A percentile compares a stretch with the other conserved stretches of the same genome.
These are phyloP conservation scores for Rynchops niger DNA, from an alignment of 2,113 vertebrate species.

Conservation along the genomic window DNA sequence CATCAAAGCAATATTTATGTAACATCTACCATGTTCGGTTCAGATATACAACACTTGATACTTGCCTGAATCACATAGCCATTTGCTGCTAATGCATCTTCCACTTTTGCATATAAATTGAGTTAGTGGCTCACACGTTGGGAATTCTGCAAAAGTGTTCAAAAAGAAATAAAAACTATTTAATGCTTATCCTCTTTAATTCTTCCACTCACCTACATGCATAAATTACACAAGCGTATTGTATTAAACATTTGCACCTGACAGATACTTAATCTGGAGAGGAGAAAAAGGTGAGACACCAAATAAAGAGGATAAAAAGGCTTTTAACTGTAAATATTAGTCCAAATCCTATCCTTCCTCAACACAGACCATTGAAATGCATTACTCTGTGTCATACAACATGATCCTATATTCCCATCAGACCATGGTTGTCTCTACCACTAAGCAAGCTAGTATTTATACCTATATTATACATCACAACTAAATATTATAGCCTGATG, in stretches of 20 bases:
- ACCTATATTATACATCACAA: not conserved
- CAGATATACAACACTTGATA: not conserved
- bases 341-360: not conserved
- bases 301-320: not conserved
- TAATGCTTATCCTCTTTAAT: not conserved
- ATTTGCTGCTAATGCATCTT: slow-evolving; percentile 91
- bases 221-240: not conserved
- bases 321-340: not conserved
- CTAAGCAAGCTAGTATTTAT: not conserved
- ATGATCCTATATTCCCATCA: not conserved
- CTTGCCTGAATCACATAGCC: slow-evolving; percentile 95
- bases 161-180: not conserved
- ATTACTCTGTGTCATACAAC: not conserved
- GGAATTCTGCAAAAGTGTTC: slow-evolving; percentile 80
- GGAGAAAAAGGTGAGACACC: not conserved
- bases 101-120: slow-evolving; percentile 93
- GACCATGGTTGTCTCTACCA: not conserved
- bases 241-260: not conserved
- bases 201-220: not conserved
- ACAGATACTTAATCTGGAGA: not conserved
- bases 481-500: not conserved
- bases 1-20: not conserved
- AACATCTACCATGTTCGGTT: not conserved
- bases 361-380: not conserved
- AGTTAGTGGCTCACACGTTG: slow-evolving; percentile 89